Base-by-base conservation (phyloP, 1,140 invertebrate genomes). In the Drosophila oshimai region DNA sequence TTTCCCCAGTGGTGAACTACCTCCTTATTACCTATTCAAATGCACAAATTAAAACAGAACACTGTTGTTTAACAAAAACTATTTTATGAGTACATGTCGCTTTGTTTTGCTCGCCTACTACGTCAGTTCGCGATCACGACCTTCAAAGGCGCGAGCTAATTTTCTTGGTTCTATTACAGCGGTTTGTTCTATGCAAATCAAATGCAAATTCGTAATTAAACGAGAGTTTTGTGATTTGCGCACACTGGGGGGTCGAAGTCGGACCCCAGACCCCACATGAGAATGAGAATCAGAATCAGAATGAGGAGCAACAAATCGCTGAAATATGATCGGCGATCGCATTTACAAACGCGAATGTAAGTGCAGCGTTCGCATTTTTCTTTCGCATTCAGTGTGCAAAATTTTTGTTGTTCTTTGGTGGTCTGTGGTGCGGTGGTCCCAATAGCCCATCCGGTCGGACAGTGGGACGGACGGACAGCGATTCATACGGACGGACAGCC, bases 301-400 rank as follows among this genome's bases (percentile, higher is more conserved):
- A 26, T 0, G 12, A 34, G 13, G 37, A 53, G 36, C 51, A 22
- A 46, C 29, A 64, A 29, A 31, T 60, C 24, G 47, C 51, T 86
- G 80, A 87, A 87, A 87, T 88, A 88, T 87, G 81, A 87, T 87
- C 81, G 51, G 41, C 76, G 76, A 87, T 87, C 76, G 73, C 72
- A 81, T 76, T 86, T 81, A 80, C 81, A 86, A 76, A 64, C 50
- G 64, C 55, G 61, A 87, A 46, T 81, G 76, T 73, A 87, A 74
- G 36, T 86, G 81, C 81, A 78, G 42, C 47, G 70, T 31, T 84
- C 72, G 80, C 80, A 84, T 42, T 75, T n/a, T n/a, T n/a, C n/a
- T n/a, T 31, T 36, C 28, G 33, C 60, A 29, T 42, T 39, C 57
- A 73, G 61, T 68, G 69, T 73, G 78, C 78, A 69, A 33, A 64